Base-by-base conservation (phyloP, 2,888 invertebrate species). In the Scaptomyza cyrtandrae region DNA sequence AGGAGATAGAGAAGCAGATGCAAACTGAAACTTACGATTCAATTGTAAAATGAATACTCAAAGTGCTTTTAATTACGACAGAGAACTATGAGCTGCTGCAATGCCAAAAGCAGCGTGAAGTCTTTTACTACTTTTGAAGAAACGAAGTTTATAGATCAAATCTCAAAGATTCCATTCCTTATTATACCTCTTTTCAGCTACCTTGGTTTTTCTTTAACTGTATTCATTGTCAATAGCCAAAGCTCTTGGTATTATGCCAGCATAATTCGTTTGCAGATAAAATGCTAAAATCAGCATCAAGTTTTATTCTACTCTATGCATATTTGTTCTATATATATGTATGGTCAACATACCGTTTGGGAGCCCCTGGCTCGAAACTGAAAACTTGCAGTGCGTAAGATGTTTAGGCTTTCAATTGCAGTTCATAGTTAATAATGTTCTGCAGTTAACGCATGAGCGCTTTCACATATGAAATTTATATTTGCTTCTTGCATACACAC, bases 401-500 rank as follows among this genome's bases (percentile, higher is more conserved):
- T 31, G 33, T 33, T 39, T 37, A 24, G 39, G 27, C 19, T 41
- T 43, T 31, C 16, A 48, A 55, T 31, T 56, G 50, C 35, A 45
- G 35, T 63, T 56, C 27, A 44, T 39, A 57, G 52, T 46, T 48
- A 64, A 58, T 53, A 58, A 37, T 24, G 27, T 14, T 33, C 24
- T 10, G 2, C 7, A 27, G 19, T 35, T 54, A 43, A 61, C 63
- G 14, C 27, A 39, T 24, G 59, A 48, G 39, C 49, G 6, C 10
- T 56, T 73, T 43, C 58, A 55, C 56, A 19, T 58, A 58, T 70
- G 70, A 27, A 48, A 57, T 60, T 60, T 63, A 46, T 64, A 57
- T 48, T 46, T 63, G 59, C 67, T 41, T 60, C 75, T 71, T 60
- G 63, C 44, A 61, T 39, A 48, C 35, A 50, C 57, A 43, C 43